Conservation (phyloP, 2,113 vertebrate species). For the Neomonachus schauinslandi region DNA sequence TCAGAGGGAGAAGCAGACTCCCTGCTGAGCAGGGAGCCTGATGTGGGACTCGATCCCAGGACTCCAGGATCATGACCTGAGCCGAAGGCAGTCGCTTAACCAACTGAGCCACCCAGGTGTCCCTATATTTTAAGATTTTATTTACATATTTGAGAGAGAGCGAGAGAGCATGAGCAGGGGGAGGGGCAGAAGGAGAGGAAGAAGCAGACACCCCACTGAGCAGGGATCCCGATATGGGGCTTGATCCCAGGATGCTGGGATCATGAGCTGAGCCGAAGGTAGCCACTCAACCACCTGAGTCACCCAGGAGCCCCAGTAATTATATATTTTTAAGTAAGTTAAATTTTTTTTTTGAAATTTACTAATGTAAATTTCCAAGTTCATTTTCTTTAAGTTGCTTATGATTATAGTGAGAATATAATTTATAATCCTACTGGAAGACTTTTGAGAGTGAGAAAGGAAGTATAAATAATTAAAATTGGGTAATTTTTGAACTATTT, state of each 20-base stretch:
- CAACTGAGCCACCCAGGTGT: neutral
- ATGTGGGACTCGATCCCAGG: neutral
- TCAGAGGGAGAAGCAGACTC: neutral
- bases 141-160: neutral
- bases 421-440: neutral
- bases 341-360: neutral
- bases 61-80: neutral
- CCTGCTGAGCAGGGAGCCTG: neutral
- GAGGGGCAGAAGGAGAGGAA: neutral
- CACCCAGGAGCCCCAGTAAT: neutral
- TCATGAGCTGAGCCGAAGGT: neutral
- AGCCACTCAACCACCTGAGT: rapidly evolving
- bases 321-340: constrained; percentile 20
- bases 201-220: neutral
- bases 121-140: neutral
- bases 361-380: neutral
- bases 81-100: rapidly evolving
- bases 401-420: neutral
- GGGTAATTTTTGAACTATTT: neutral
- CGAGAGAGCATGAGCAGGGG: neutral
- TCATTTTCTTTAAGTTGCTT: constrained; percentile 18
- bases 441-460: neutral
- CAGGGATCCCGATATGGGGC: neutral
- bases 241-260: neutral
- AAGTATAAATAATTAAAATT: neutral